Percentiles rank a stretch among this genome's conserved stretches.
phyloP scores from a whole-genome alignment of 2,797 vertebrate species.

The Melanotaenia nigrans region DNA sequence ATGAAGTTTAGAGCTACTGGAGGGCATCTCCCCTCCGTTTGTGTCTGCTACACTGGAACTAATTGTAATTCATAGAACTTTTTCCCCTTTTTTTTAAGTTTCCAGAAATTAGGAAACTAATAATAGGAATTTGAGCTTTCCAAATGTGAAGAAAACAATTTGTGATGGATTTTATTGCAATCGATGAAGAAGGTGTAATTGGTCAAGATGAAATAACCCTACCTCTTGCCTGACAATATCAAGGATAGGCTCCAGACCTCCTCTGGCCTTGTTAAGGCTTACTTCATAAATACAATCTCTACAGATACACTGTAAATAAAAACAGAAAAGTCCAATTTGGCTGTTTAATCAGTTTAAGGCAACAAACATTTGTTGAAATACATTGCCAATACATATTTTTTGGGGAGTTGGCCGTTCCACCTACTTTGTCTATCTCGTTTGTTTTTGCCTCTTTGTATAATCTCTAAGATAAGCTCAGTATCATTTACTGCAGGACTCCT shows the following conservation, averaged over 20 bases:
- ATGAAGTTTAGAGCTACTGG: no score
- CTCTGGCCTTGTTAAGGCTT: not conserved
- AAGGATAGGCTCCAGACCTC: not conserved
- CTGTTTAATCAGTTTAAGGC: not conserved
- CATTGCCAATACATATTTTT: not conserved
- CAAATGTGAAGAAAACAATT: no score
- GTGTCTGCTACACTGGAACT: no score
- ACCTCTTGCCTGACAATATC: no score
- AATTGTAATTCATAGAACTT: no score
- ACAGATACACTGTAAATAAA: not conserved
- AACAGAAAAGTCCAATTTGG: not conserved
- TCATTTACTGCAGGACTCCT: not conserved
- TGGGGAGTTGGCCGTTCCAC: not conserved
- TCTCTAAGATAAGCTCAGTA: not conserved
- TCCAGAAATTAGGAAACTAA: no score
- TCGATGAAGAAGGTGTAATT: no score
- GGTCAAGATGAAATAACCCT: no score
- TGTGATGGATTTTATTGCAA: no score
- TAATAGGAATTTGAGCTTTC: no score
- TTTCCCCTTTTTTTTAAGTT: no score
- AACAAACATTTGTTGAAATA: not conserved
- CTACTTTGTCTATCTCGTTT: not conserved
- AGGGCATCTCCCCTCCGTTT: no score
- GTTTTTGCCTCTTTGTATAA: not conserved
- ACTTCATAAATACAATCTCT: not conserved